A percentile compares a stretch with the other conserved stretches of the same genome.
phyloP scores from a whole-genome alignment of 2,888 invertebrate genomes.

The Lasioglossum villosulum region DNA sequence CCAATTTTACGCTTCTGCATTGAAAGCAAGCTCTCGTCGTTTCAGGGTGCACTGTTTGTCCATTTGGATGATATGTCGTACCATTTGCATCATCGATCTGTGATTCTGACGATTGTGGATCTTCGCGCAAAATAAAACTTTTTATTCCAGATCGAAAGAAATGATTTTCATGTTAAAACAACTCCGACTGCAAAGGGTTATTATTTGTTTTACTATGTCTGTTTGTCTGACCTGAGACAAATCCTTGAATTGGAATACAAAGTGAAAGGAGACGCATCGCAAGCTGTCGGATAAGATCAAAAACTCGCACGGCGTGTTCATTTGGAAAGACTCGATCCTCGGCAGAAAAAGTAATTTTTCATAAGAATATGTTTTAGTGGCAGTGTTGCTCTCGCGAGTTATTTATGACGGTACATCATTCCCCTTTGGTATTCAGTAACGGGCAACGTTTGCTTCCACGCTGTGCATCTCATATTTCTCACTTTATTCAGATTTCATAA shows the following conservation, averaged over 20 bases:
- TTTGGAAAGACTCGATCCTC: neutral
- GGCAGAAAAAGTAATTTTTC: constrained; percentile 24
- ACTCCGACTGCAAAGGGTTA: too few species aligned
- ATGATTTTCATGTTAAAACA: too few species aligned
- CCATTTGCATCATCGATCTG: too few species aligned
- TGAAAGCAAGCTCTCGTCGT: neutral
- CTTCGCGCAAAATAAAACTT: too few species aligned
- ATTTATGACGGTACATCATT: constrained; percentile 42
- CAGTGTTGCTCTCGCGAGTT: constrained; percentile 16
- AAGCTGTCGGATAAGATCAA: neutral
- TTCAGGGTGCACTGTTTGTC: neutral
- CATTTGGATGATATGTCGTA: neutral
- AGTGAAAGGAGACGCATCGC: neutral
- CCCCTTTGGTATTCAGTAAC: constrained; percentile 44
- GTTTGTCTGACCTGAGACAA: neutral
- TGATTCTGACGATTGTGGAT: too few species aligned
- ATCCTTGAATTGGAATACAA: neutral
- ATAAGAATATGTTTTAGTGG: constrained; percentile 34
- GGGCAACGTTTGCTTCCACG: constrained; percentile 52
- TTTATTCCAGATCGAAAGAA: too few species aligned
- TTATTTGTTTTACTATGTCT: neutral
- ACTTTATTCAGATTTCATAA: constrained; percentile 55
- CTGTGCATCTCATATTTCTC: constrained; percentile 50
- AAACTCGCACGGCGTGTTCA: neutral
- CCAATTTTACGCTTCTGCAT: neutral